Evolutionary conservation across 2,888 invertebrate species (phyloP).

Genomic region (Torymus aiolomorphi): DNA sequence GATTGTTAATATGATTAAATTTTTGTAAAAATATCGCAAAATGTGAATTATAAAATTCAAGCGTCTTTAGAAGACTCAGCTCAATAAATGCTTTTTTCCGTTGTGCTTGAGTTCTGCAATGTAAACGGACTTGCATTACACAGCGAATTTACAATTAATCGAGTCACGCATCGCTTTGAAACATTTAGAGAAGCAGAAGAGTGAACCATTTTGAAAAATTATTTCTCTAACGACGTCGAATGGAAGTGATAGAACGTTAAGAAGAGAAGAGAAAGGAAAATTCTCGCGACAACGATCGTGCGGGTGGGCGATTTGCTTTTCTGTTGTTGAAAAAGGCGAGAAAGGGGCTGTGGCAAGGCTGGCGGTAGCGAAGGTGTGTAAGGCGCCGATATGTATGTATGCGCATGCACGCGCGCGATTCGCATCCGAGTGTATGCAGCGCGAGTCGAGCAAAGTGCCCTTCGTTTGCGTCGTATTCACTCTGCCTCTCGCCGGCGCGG

Average conservation of each 20-base stretch:
- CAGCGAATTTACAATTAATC: no score
- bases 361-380: background rate
- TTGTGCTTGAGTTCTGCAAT: background rate
- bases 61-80: background rate
- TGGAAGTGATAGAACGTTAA: no score
- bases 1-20: no score
- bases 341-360: background rate
- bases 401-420: background rate
- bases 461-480: constrained; percentile 40
- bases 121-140: no score
- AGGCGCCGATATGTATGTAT: background rate
- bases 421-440: constrained; percentile 44
- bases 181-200: no score
- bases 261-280: no score
- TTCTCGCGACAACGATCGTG: no score
- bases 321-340: no score
- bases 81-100: background rate
- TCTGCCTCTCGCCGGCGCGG: background rate
- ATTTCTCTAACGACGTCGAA: no score
- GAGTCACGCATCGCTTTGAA: no score
- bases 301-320: no score
- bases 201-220: no score
- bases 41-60: constrained; percentile 35
- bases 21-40: constrained; percentile 29
- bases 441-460: constrained; percentile 32